Percentiles rank a stretch among this genome's conserved stretches.
These are phyloP conservation scores for Xiphophorus couchianus DNA, from an alignment of 2,113 vertebrate species.

Conservation along the genomic window DNA sequence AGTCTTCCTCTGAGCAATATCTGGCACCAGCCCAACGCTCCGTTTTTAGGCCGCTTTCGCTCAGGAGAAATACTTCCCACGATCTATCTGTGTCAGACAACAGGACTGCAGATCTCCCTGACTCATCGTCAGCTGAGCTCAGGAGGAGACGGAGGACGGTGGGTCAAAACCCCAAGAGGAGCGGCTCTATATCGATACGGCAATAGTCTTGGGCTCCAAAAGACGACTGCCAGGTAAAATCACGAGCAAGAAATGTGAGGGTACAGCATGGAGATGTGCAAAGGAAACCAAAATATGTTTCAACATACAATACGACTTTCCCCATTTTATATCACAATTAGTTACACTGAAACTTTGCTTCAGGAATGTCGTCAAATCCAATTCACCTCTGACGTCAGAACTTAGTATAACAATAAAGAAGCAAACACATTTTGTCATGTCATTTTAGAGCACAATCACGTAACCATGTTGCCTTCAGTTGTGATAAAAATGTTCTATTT, in stretches of 20 bases:
- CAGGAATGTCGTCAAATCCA: neutral
- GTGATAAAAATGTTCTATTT: no score
- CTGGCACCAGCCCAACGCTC: neutral
- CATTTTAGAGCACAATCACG: no score
- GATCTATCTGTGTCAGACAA: neutral
- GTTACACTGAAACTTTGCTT: no score
- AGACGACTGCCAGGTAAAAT: neutral
- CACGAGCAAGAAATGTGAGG: no score
- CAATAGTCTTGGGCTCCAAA: neutral
- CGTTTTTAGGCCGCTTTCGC: neutral
- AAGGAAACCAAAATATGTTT: no score
- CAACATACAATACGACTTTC: no score
- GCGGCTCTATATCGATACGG: neutral
- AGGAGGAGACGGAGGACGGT: neutral
- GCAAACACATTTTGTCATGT: no score
- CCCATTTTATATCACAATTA: no score
- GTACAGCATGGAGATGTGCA: no score
- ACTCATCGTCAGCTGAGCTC: neutral
- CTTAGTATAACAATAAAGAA: no score
- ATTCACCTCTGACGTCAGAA: no score
- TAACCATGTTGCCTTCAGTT: no score
- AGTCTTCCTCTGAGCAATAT: neutral
- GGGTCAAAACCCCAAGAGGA: neutral
- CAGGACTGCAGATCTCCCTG: neutral
- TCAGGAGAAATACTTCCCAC: neutral